Percentiles rank a stretch among this genome's conserved stretches.
These are phyloP conservation scores for Dynastes maya DNA, from an alignment of 2,888 invertebrate genomes.

Conservation along the genomic window DNA sequence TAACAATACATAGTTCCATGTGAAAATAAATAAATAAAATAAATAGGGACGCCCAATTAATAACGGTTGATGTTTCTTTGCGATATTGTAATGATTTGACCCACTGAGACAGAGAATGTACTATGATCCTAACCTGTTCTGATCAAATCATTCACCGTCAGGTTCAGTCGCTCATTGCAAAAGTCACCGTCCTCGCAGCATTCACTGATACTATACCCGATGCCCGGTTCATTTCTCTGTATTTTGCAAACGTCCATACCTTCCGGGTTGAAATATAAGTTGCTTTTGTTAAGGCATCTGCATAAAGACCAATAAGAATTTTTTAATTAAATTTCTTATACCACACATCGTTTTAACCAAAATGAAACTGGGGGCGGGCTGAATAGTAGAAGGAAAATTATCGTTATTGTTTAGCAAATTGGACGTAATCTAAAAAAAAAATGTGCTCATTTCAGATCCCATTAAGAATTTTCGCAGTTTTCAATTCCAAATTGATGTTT, in stretches of 20 bases:
- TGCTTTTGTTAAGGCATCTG: constrained; percentile 57
- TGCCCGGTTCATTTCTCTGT: constrained; percentile 53
- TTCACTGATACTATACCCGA: constrained; percentile 71
- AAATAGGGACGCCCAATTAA: constrained; percentile 31
- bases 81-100: constrained; percentile 48
- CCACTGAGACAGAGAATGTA: constrained; percentile 46
- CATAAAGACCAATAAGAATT: constrained; percentile 41
- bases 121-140: constrained; percentile 42
- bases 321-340: constrained; percentile 34
- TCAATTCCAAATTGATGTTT: no score
- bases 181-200: constrained; percentile 85
- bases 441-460: no score
- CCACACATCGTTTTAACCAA: constrained; percentile 5
- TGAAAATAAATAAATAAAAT: constrained; percentile 45
- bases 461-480: no score
- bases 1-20: constrained; percentile 39
- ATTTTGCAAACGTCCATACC: constrained; percentile 63
- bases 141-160: constrained; percentile 60
- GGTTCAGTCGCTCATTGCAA: constrained; percentile 83
- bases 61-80: constrained; percentile 37
- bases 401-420: no score
- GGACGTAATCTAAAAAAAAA: no score
- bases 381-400: no score
- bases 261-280: constrained; percentile 59
- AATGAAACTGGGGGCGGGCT: background rate